phyloP scores from a whole-genome alignment of 2,888 invertebrate species.

The Aquatica leii region DNA sequence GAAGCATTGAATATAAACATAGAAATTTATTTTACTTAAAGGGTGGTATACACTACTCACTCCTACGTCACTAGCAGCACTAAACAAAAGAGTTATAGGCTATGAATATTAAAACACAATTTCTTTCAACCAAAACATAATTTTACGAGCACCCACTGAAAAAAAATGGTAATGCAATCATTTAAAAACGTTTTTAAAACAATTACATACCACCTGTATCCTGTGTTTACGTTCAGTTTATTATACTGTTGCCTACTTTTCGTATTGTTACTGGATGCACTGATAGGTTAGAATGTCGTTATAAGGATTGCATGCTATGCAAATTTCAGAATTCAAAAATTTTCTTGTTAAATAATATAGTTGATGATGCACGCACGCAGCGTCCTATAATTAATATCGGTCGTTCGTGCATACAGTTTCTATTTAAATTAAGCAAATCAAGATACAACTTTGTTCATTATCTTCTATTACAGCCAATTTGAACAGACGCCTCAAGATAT shows the following conservation, averaged over 20 bases:
- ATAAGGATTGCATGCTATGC: slow-evolving; percentile 21
- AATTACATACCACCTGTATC: too few relatives aligned
- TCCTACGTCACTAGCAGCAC: neutral
- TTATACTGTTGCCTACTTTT: too few relatives aligned
- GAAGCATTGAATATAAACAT: too few relatives aligned
- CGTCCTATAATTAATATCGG: slow-evolving; percentile 44
- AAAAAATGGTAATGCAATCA: slow-evolving; percentile 17
- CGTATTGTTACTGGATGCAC: too few relatives aligned
- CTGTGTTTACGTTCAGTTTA: neutral
- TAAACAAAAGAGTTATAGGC: slow-evolving; percentile 22
- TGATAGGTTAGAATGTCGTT: too few relatives aligned
- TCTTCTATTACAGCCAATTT: too few relatives aligned
- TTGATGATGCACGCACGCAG: slow-evolving; percentile 38
- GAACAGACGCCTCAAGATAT: too few relatives aligned
- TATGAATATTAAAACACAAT: slow-evolving; percentile 22
- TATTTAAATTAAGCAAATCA: slow-evolving; percentile 1
- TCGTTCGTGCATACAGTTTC: slow-evolving; percentile 47
- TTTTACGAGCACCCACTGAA: slow-evolving; percentile 18
- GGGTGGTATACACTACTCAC: too few relatives aligned
- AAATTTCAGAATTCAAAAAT: slow-evolving; percentile 31
- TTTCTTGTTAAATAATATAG: slow-evolving; percentile 43
- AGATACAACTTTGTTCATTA: too few relatives aligned
- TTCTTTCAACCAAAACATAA: slow-evolving; percentile 14
- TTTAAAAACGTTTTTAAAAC: slow-evolving; percentile 6
- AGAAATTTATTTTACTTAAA: too few relatives aligned